A percentile compares a stretch with the other conserved stretches of the same genome.
Conservation (phyloP, 2,888 invertebrate genomes). For the Petrolisthes cinctipes region DNA sequence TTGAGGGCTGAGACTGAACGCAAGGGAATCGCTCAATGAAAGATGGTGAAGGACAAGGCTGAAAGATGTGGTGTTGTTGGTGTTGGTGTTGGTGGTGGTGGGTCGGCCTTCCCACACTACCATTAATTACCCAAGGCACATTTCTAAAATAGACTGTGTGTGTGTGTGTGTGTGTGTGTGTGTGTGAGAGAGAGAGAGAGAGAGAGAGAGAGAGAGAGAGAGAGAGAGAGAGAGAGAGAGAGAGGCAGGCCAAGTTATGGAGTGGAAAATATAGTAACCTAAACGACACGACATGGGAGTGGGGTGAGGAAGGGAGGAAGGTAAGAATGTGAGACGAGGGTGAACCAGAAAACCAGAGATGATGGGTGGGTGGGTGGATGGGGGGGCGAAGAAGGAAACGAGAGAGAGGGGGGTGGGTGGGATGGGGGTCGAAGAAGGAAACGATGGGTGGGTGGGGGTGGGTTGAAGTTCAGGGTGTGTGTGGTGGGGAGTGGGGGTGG, state of each 20-base stretch:
- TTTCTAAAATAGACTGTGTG: not conserved
- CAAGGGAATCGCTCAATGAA: not conserved
- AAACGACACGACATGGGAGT: not conserved
- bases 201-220: not conserved
- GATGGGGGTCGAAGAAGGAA: no score
- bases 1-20: not conserved
- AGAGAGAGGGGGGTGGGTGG: no score
- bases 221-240: slow-evolving; percentile 10
- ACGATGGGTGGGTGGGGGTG: no score
- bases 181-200: slow-evolving; percentile 22
- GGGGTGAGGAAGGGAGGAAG: slow-evolving; percentile 5
- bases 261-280: no score
- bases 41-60: slow-evolving; percentile 12
- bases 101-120: no score
- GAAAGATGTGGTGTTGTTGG: not conserved
- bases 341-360: no score
- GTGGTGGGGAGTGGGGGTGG: no score
- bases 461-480: no score
- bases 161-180: slow-evolving; percentile 16
- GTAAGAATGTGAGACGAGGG: no score
- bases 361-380: not conserved
- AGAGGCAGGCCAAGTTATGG: not conserved
- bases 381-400: not conserved
- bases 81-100: no score
- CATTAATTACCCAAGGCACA: no score